Evolutionary conservation across 1,140 invertebrate genomes (phyloP), one percentile per base, ranked within the genome.

Genomic region (Atta texana): DNA sequence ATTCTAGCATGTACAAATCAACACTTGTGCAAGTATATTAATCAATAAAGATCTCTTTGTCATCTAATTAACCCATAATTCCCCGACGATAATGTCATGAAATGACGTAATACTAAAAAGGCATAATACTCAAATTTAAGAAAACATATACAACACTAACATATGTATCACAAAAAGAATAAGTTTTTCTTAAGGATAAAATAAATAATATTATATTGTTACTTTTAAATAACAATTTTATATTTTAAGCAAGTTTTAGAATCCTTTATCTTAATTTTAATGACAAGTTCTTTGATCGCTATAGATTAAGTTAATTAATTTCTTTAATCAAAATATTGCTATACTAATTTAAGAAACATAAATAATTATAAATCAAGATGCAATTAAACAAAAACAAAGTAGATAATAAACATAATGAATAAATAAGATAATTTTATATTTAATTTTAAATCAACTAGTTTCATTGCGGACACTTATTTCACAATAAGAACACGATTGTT

Each of bases 261-360:
- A 81, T 57, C 16, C 8, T n/a, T 21, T 5, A 69, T 69, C n/a
- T 44, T n/a, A 69, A 44, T 39, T 71, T 81, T 78, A 78, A 66
- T 18, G 18, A 5, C 24, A 18, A 8, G 34, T 53, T 80, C 49
- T 81, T 71, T 14, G 8, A 49, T 28, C 3, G 8, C 6, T 49
- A 28, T 7, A 4, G 12, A 10, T 44, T 10, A 44, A 44, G 2
- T 44, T 3, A 31, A 8, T 39, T 14, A 1, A 55, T 69, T 69
- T 71, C 0, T 12, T 69, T 14, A 39, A 68, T 10, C 7, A 21
- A 55, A 69, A 16, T 16, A 16, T 55, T 7, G 8, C 16, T 14
- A 16, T 31, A 14, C 5, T 18, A 49, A 1, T 78, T 53, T 66
- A 51, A 3, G 2, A 16, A 0, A 18, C 16, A 51, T n/a, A 34